Percentiles rank a stretch among this genome's conserved stretches.
Conservation (phyloP, 2,113 vertebrate species). For the Ellobius talpinus region DNA sequence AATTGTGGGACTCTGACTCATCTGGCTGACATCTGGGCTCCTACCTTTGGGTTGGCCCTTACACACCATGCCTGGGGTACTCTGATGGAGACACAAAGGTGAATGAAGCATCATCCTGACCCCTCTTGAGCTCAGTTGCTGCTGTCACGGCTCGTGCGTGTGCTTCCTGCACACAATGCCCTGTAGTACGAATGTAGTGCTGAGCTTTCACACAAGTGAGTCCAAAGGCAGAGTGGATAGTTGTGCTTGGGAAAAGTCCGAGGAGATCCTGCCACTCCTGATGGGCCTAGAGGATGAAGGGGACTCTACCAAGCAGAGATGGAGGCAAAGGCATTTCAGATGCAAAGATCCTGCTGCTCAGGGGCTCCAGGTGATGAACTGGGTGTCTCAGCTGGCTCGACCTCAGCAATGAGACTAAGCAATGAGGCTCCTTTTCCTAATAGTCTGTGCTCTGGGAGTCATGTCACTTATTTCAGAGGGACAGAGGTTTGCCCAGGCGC, state of each 20-base stretch:
- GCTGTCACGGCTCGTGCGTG: fast-evolving
- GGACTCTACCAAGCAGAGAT: not conserved
- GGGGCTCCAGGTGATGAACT: not conserved
- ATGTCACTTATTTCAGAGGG: not conserved
- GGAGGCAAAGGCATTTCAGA: not conserved
- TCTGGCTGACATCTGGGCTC: not conserved
- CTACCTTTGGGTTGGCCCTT: not conserved
- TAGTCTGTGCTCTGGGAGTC: not conserved
- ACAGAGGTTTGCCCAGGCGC: not conserved
- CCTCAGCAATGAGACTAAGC: not conserved
- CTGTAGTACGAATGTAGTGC: not conserved
- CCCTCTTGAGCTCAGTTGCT: not conserved
- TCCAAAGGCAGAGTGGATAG: not conserved
- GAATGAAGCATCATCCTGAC: not conserved
- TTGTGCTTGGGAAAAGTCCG: not conserved
- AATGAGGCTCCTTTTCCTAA: not conserved
- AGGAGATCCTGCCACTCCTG: not conserved
- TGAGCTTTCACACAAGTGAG: not conserved
- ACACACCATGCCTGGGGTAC: not conserved
- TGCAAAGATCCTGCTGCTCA: not conserved
- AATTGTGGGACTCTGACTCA: not conserved
- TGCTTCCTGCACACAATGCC: not conserved
- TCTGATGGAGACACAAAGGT: not conserved
- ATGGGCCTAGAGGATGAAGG: not conserved
- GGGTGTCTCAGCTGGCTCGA: not conserved